Conservation (phyloP, 2,888 invertebrate genomes). For the Resseliella maxima region DNA sequence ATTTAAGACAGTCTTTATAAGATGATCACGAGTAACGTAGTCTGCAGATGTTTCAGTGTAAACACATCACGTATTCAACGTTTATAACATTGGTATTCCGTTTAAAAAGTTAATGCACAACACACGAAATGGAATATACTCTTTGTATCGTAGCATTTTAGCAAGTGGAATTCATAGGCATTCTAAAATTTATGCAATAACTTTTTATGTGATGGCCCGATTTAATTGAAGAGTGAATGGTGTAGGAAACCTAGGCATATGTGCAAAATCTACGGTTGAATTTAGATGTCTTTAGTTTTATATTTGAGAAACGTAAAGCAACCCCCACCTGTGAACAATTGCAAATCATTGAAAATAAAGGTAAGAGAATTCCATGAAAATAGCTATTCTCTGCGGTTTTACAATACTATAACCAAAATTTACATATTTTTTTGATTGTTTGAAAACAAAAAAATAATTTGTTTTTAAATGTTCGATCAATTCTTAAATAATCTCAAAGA, state of each 20-base stretch:
- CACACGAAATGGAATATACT: neutral
- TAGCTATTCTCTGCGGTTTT: no score
- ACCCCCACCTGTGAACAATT: no score
- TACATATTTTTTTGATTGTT: no score
- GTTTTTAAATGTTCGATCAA: neutral
- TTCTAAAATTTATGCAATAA: constrained; percentile 26
- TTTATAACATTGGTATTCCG: neutral
- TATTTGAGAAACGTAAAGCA: no score
- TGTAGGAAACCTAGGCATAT: neutral
- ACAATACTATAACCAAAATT: no score
- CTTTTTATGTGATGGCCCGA: neutral
- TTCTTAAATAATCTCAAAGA: no score
- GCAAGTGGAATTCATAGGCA: constrained; percentile 33
- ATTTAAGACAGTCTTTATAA: no score
- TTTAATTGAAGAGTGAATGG: constrained; percentile 4
- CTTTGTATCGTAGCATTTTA: neutral
- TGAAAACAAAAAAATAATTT: no score
- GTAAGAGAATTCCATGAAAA: no score
- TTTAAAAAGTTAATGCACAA: neutral
- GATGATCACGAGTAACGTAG: no score
- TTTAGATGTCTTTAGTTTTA: neutral
- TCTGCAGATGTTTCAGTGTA: no score
- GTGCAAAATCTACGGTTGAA: neutral
- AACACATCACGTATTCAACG: neutral
- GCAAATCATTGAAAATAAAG: no score